Base-by-base conservation (phyloP, 2,888 invertebrate species). In the Helobdella robusta region DNA sequence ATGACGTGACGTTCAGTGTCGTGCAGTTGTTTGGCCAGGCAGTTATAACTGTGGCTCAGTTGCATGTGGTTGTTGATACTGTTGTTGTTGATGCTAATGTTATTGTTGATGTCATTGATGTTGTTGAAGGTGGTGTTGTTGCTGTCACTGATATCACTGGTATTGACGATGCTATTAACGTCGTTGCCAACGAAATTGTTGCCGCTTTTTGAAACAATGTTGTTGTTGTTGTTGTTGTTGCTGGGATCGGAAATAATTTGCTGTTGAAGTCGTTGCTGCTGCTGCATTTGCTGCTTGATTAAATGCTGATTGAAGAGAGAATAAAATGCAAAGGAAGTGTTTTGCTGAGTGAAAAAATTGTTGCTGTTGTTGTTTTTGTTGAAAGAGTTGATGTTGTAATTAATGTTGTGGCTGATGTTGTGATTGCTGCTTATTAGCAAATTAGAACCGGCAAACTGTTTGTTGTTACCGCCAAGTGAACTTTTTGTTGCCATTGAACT, bases 1-100 rank as follows among this genome's bases (percentile, higher is more conserved):
- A 62, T 62, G 4, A 62, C 62, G 50, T 62, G 62, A 44, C 62
- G 50, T 34, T 62, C 62, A n/a, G 62, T 62, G 62, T 62, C 62
- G 34, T 62, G 62, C 4, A 62, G 62, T 50, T 62, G 62, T 50
- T 46, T 62, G 3, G 62, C 62, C 18, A 62, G 44, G 32, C 48
- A 48, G 50, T 62, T 62, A 34, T 62, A 62, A 30, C 62, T 62
- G 50, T 2, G 32, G 25, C 50, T 62, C 30, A 62, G 35, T n/a
- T 50, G 48, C 20, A 30, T 46, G 32, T 56, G 25, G 52, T 6
- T 23, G 8, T 8, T 8, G 52, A 23, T 18, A 6, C 15, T 18
- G 56, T 2, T 30, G 56, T n/a, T 28, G 28, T n/a, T 28, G 8
- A 30, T 56, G 56, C 30, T 28, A 32, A 30, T 28, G 56, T 25